Base-by-base conservation (phyloP, 2,797 vertebrate genomes). In the Meda fulgida region DNA sequence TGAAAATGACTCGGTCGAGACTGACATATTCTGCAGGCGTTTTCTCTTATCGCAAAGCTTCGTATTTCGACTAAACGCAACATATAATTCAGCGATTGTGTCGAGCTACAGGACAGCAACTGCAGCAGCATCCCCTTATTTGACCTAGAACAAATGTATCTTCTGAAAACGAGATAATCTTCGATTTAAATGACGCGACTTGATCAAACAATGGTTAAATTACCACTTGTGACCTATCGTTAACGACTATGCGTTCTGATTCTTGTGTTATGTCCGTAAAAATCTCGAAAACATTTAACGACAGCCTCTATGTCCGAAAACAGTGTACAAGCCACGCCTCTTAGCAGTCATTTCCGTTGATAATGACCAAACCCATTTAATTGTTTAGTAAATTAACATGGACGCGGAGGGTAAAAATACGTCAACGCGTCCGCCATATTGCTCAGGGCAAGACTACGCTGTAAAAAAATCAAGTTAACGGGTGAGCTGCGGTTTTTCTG, bases 41-140 rank as follows among this genome's bases (percentile, higher is more conserved):
- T 92, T 89, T 91, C 89, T 88, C 92, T 91, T 94, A 94, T 95
- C 88, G 78, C 92, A 90, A 94, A 93, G 29, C 92, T 93, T 88
- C 92, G 94, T 86, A 91, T 92, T 58, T 92, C 92, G 86, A 94
- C 92, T 91, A 95, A 92, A 92, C 92, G 92, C 84, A 93, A 94
- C 89, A 94, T 94, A 88, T 93, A 91, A 92, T 91, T 92, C 93
- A 92, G 72, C 89, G 92, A 91, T 87, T 88, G 92, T 80, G 91
- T 89, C 84, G 90, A 93, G 91, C 89, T 91, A 88, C 92, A 89
- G 91, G 92, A 91, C 86, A 92, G 90, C 89, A 88, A 91, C 93
- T 93, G 93, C 92, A 92, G 95, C 94, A 92, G 94, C 95, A 95
- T 96, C 95, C 94, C 90, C 90, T 48, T 87, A 67, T 76, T 81